phyloP scores from a whole-genome alignment of 2,888 invertebrate species.

The Trypoxylon attenuatum region DNA sequence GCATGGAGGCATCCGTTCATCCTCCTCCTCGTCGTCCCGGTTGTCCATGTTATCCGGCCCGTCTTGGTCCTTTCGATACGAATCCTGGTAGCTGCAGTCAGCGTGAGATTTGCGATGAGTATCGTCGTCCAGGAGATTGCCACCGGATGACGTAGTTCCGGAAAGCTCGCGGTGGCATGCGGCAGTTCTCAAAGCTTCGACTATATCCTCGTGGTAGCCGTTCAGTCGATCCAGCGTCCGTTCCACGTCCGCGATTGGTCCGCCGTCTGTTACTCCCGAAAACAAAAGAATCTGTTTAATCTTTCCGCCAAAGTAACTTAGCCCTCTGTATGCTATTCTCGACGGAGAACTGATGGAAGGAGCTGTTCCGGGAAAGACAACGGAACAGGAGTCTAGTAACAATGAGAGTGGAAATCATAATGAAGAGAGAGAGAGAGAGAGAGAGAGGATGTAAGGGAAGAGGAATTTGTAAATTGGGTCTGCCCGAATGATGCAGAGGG shows the following conservation, averaged over 20 bases:
- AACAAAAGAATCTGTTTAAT: too few relatives aligned
- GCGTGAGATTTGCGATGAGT: slow-evolving; percentile 81
- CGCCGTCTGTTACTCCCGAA: slow-evolving; percentile 73
- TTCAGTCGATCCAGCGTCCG: slow-evolving; percentile 91
- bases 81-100: slow-evolving; percentile 79
- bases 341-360: slow-evolving; percentile 23
- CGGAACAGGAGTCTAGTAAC: background rate
- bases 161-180: slow-evolving; percentile 82
- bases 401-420: too few relatives aligned
- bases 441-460: too few relatives aligned
- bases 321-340: background rate
- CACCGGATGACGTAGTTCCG: slow-evolving; percentile 80
- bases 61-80: slow-evolving; percentile 79
- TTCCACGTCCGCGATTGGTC: slow-evolving; percentile 86
- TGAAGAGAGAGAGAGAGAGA: too few relatives aligned
- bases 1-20: slow-evolving; percentile 86
- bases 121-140: slow-evolving; percentile 82
- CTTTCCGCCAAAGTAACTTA: too few relatives aligned
- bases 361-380: background rate
- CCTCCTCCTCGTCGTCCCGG: slow-evolving; percentile 76
- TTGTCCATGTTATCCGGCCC: slow-evolving; percentile 85
- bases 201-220: slow-evolving; percentile 94
- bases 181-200: slow-evolving; percentile 91
- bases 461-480: too few relatives aligned
- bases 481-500: background rate